A percentile compares a stretch with the other conserved stretches of the same genome.
These are phyloP conservation scores for Heterodera schachtii DNA, from an alignment of 1,140 invertebrate genomes.

Conservation along the genomic window DNA sequence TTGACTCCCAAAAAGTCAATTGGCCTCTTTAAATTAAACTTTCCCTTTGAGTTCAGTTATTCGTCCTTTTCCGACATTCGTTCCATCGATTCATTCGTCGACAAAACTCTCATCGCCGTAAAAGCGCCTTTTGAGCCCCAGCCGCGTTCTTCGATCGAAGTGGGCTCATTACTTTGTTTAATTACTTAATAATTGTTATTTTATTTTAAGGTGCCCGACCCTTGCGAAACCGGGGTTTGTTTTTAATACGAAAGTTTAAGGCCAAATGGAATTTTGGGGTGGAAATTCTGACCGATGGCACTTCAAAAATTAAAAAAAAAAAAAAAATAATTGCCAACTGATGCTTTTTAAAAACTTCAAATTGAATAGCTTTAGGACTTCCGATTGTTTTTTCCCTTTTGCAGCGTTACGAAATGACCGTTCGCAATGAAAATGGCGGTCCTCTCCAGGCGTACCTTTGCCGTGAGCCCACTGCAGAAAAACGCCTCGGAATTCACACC, in stretches of 20 bases:
- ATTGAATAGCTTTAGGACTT: neutral
- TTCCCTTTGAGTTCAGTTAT: conserved; percentile 46
- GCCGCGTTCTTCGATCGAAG: conserved; percentile 41
- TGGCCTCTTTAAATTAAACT: too few relatives aligned
- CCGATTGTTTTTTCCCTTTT: neutral
- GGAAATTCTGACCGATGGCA: too few relatives aligned
- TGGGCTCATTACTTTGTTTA: neutral
- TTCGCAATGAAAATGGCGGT: conserved; percentile 42
- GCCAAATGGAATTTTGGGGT: too few relatives aligned
- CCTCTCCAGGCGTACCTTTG: conserved; percentile 37
- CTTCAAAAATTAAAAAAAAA: too few relatives aligned
- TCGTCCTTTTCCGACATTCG: conserved; percentile 52
- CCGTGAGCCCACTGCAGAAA: conserved; percentile 20
- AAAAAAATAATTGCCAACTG: too few relatives aligned
- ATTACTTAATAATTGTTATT: neutral
- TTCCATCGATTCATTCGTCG: conserved; percentile 42
- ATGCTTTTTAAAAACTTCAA: neutral
- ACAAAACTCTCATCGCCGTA: conserved; percentile 57
- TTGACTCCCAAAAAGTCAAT: too few relatives aligned
- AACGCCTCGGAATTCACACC: neutral
- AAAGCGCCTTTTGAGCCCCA: conserved; percentile 54
- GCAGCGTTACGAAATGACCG: conserved; percentile 40
- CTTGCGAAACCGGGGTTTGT: conserved; percentile 37
- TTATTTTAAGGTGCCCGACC: conserved; percentile 19
- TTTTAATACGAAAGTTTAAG: neutral